These are phyloP conservation scores for Lepidocyrtinus sp. DNA, from an alignment of 2,888 invertebrate genomes.

Conservation along the genomic window DNA sequence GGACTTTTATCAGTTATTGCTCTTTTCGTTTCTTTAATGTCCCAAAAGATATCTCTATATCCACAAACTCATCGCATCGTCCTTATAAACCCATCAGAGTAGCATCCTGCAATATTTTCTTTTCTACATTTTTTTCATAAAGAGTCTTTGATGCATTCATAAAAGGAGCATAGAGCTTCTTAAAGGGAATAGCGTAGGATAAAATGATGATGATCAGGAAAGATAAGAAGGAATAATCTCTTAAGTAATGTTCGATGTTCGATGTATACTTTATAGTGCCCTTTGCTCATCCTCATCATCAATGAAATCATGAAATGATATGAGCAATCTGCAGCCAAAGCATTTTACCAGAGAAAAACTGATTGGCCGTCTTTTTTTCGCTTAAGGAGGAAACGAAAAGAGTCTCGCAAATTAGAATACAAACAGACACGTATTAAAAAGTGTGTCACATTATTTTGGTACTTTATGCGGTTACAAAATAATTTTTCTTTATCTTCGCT, in stretches of 20 bases:
- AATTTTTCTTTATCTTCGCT: too few relatives aligned
- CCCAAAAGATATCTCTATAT: too few relatives aligned
- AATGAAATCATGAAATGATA: too few relatives aligned
- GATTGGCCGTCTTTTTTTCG: neutral
- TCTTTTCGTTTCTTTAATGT: slow-evolving; percentile 19
- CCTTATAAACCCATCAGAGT: neutral
- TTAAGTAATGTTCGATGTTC: slow-evolving; percentile 53
- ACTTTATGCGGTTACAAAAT: neutral
- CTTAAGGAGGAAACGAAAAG: too few relatives aligned
- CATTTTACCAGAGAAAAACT: too few relatives aligned
- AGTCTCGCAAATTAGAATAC: too few relatives aligned
- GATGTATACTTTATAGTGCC: slow-evolving; percentile 40
- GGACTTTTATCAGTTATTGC: slow-evolving; percentile 35
- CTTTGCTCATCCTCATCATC: slow-evolving; percentile 10
- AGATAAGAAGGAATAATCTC: slow-evolving; percentile 36
- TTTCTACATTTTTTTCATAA: neutral
- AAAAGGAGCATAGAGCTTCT: neutral
- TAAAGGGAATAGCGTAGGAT: neutral
- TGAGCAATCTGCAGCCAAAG: too few relatives aligned
- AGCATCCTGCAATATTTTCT: slow-evolving; percentile 7
- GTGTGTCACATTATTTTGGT: slow-evolving; percentile 14
- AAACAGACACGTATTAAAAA: too few relatives aligned
- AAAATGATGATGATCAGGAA: slow-evolving; percentile 12
- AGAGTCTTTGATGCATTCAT: neutral
- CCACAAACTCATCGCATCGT: too few relatives aligned